Percentiles rank a stretch among this genome's conserved stretches.
phyloP scores from a whole-genome alignment of 2,113 vertebrate species.

The Symphodus melops region DNA sequence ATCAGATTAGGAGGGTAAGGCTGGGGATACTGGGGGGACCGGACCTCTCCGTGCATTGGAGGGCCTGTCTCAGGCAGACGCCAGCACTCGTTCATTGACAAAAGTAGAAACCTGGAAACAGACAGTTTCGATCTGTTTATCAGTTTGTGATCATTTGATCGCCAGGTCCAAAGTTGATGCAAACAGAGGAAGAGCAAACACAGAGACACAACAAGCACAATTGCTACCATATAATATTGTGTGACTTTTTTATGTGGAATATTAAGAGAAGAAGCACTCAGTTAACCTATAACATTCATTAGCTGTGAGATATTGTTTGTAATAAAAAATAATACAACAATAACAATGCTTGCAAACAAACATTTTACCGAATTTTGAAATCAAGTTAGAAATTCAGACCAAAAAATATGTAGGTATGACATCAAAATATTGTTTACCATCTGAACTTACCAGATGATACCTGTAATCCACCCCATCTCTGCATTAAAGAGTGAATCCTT shows the following conservation, averaged over 20 bases:
- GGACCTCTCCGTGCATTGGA: conserved; percentile 83
- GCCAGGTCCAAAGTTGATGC: conserved; percentile 61
- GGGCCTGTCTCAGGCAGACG: conserved; percentile 16
- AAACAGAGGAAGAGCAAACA: conserved; percentile 61
- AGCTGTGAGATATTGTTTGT: neutral
- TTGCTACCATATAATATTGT: neutral
- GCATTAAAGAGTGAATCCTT: conserved; percentile 2
- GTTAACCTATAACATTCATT: neutral
- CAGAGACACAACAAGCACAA: conserved; percentile 27
- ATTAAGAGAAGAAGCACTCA: neutral
- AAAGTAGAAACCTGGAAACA: conserved; percentile 72
- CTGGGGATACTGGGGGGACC: conserved; percentile 87
- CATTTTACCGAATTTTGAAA: neutral
- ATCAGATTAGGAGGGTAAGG: conserved; percentile 85
- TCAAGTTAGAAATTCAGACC: neutral
- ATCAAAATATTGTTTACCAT: neutral
- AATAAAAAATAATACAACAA: neutral
- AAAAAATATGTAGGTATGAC: neutral
- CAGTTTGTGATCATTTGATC: conserved; percentile 19
- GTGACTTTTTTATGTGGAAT: neutral
- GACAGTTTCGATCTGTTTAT: conserved; percentile 54
- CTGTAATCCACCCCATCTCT: conserved; percentile 42
- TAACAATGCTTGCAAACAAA: neutral
- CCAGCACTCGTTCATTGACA: conserved; percentile 52
- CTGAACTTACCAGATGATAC: conserved; percentile 56